Base-by-base conservation (phyloP, 2,113 vertebrate species). In the Fregata magnificens region DNA sequence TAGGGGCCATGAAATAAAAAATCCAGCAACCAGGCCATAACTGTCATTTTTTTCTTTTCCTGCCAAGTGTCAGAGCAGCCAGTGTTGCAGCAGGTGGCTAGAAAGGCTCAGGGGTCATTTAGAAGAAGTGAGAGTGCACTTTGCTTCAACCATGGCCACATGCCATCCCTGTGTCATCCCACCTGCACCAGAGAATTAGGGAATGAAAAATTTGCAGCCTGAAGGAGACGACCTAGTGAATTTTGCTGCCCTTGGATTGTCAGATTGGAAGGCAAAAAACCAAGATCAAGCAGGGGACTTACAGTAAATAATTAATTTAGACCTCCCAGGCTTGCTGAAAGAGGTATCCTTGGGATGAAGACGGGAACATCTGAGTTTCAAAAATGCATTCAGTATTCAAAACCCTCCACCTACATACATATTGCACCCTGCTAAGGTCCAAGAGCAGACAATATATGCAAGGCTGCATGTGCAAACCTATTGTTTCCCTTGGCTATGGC, bases 221-320 rank as follows among this genome's bases (percentile, higher is more conserved):
- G 66, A 81, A 77, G 72, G 44, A 93, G 32, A 78, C 0, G 5
- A 4, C 31, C 56, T 36, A 56, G 20, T 52, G 66, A 72, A 76
- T 87, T 87, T 82, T 83, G 40, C 49, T 94, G 62, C 16, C 66
- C 67, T 82, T 95, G 44, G 47, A 61, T 47, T 85, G 84, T 80
- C 84, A 93, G 58, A 82, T 8, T 77, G 45, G 14, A 87, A 79
- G 34, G 61, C 34, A 61, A 85, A 89, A 82, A 74, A 38, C 0
- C 52, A 95, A 90, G 53, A 92, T 71, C 78, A 90, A 86, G 55
- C 34, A 45, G 40, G 62, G 17, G 93, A 82, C 31, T 91, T 73
- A 42, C 1, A 69, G 70, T 93, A 93, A 97, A 92, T 94, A 93
- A 95, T 72, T 79, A 36, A 94, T 92, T 90, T 76, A 90, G 66